phyloP scores from a whole-genome alignment of 2,888 invertebrate species.

The Piscicola geometra region DNA sequence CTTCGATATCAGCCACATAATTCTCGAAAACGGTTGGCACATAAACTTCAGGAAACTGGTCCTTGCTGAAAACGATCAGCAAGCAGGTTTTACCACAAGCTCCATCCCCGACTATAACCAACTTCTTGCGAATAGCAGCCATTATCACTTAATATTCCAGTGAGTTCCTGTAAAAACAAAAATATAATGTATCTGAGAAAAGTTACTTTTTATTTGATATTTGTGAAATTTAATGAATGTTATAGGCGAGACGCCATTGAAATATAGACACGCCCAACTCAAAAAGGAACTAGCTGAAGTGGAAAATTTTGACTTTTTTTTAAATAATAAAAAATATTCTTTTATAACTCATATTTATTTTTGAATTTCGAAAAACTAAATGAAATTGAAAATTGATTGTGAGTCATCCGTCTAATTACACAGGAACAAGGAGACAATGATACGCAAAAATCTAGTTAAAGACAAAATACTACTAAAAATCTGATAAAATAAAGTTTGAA shows the following conservation, averaged over 20 bases:
- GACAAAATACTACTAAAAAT: not conserved
- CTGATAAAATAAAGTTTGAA: not conserved
- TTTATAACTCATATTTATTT: not conserved
- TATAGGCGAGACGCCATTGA: not conserved
- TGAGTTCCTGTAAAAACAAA: not conserved
- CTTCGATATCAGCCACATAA: conserved; percentile 99
- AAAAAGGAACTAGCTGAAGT: not conserved
- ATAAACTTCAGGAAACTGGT: conserved; percentile 98
- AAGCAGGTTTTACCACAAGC: conserved; percentile 99
- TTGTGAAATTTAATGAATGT: not conserved
- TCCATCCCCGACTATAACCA: conserved; percentile 97
- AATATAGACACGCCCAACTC: not conserved
- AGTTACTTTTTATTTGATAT: not conserved
- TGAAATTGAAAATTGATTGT: not conserved
- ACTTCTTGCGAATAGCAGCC: conserved; percentile 93
- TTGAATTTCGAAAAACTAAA: not conserved
- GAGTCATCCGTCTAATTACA: not conserved
- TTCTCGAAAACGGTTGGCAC: conserved; percentile 99
- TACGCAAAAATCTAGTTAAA: not conserved
- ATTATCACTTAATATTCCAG: conserved; percentile 50
- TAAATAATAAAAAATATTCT: not conserved
- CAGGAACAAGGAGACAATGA: not conserved
- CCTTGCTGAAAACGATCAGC: conserved; percentile 96
- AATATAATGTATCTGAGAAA: not conserved
- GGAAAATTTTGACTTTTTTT: not conserved